A percentile compares a stretch with the other conserved stretches of the same genome.
Evolutionary conservation across 2,113 vertebrate genomes (phyloP).

Genomic region (Malurus cyaneus): DNA sequence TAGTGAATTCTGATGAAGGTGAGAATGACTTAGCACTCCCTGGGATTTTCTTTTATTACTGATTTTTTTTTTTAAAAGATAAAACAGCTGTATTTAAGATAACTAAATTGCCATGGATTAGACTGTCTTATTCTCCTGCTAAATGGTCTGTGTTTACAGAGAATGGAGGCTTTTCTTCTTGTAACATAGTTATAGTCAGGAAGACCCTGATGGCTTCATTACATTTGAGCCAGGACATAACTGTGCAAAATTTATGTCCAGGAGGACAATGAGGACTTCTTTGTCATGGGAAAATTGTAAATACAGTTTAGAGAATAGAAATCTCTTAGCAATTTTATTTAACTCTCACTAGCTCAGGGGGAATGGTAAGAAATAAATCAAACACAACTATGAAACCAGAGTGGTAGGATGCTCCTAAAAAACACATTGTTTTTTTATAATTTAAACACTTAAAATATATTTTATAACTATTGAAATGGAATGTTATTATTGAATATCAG

Average conservation of each 20-base stretch:
- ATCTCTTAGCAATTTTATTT: background rate
- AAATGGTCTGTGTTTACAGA: background rate
- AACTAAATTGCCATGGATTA: slow-evolving; percentile 16
- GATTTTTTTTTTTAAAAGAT: background rate
- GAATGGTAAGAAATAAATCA: background rate
- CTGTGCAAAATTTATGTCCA: background rate
- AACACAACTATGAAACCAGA: background rate
- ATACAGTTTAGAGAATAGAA: background rate
- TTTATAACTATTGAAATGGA: background rate
- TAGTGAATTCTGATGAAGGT: slow-evolving; percentile 2
- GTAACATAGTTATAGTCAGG: slow-evolving; percentile 6
- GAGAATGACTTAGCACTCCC: background rate
- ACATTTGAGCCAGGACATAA: background rate
- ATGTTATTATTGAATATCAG: background rate
- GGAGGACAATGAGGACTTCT: background rate
- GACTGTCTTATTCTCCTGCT: background rate
- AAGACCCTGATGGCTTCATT: slow-evolving; percentile 21
- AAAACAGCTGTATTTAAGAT: background rate
- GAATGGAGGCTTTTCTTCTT: background rate
- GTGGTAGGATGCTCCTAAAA: background rate
- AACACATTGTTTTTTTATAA: background rate
- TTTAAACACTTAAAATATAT: background rate
- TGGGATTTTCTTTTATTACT: background rate
- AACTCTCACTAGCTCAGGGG: background rate
- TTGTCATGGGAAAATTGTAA: background rate